Percentiles rank a stretch among this genome's conserved stretches.
phyloP scores from a whole-genome alignment of 2,888 invertebrate species.

The Philereme vetulata region DNA sequence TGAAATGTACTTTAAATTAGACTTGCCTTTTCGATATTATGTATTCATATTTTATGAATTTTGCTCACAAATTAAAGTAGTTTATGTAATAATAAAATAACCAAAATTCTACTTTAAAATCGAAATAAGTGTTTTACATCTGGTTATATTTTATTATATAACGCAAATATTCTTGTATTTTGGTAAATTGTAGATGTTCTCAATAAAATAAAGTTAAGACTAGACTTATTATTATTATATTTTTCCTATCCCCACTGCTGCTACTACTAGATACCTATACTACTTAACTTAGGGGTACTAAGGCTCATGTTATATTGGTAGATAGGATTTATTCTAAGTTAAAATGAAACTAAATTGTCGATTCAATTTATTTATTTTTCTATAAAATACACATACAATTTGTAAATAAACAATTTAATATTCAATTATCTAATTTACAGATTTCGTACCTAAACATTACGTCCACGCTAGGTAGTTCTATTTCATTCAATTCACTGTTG shows the following conservation, averaged over 20 bases:
- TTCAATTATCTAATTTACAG: slow-evolving; percentile 77
- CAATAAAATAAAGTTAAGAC: slow-evolving; percentile 18
- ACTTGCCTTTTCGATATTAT: background rate
- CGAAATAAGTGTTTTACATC: background rate
- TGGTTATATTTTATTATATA: background rate
- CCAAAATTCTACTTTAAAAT: background rate
- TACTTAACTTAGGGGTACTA: too few species aligned
- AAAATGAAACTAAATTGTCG: slow-evolving; percentile 43
- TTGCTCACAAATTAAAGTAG: background rate
- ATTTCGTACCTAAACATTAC: slow-evolving; percentile 69
- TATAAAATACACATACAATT: slow-evolving; percentile 84
- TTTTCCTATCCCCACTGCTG: background rate
- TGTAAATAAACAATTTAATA: slow-evolving; percentile 83
- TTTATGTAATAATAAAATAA: background rate
- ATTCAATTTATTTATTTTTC: slow-evolving; percentile 75
- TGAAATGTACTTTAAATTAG: background rate
- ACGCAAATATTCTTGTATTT: slow-evolving; percentile 13
- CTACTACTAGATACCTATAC: too few species aligned
- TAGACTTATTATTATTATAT: slow-evolving; percentile 8
- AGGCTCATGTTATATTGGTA: too few species aligned
- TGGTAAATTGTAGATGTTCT: slow-evolving; percentile 15
- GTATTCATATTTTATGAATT: background rate
- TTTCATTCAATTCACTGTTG: slow-evolving; percentile 41
- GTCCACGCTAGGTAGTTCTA: slow-evolving; percentile 51
- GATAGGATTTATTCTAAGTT: background rate